A percentile compares a stretch with the other conserved stretches of the same genome.
Conservation (phyloP, 2,113 vertebrate genomes). For the Saccopteryx bilineata region DNA sequence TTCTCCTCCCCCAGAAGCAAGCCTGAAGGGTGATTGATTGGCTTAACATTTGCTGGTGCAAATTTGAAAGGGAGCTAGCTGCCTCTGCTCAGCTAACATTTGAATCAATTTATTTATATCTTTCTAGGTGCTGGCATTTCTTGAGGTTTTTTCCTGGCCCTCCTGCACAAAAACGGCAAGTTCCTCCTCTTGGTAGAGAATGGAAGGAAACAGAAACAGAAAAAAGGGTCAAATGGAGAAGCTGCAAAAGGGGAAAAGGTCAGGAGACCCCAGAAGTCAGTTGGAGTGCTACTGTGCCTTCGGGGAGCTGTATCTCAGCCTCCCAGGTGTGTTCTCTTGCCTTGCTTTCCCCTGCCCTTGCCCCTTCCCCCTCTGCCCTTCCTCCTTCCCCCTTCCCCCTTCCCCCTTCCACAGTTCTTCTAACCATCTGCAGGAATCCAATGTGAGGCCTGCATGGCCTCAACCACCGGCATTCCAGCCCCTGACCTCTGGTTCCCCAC, state of each 20-base stretch:
- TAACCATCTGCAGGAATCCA: no score
- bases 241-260: background rate
- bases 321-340: background rate
- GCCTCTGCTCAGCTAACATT: background rate
- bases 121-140: background rate
- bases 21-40: slow-evolving; percentile 22
- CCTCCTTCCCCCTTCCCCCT: no score
- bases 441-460: no score
- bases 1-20: background rate
- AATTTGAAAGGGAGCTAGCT: slow-evolving; percentile 6
- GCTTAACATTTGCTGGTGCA: slow-evolving; percentile 32
- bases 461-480: no score
- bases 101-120: background rate
- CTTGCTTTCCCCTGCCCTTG: no score
- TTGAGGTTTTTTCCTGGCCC: slow-evolving; percentile 27
- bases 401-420: no score
- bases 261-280: background rate
- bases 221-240: background rate
- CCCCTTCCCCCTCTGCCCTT: no score
- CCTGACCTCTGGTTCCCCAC: background rate
- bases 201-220: background rate
- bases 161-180: background rate
- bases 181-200: background rate
- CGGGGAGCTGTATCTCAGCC: background rate
- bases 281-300: background rate